Conservation (phyloP, 2,113 vertebrate species). For the Proteles cristata region DNA sequence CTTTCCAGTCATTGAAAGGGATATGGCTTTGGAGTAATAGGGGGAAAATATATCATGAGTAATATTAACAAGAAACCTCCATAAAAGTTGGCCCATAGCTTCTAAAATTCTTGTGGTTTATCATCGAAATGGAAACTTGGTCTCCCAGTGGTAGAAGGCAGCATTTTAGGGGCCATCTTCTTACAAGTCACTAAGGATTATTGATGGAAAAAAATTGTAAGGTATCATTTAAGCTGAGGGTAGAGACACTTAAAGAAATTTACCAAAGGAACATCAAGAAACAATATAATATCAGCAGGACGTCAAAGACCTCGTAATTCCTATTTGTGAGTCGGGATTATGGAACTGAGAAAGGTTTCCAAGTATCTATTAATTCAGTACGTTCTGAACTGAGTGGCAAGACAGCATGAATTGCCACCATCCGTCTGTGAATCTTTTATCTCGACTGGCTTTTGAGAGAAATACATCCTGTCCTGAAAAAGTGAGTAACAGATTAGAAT, state of each 20-base stretch:
- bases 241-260: constrained; percentile 73
- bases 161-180: constrained; percentile 52
- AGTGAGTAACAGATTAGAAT: constrained; percentile 30
- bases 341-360: constrained; percentile 76
- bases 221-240: constrained; percentile 54
- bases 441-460: constrained; percentile 39
- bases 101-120: constrained; percentile 73
- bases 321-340: constrained; percentile 74
- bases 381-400: constrained; percentile 61
- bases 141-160: not conserved
- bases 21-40: constrained; percentile 78
- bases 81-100: constrained; percentile 59
- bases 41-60: constrained; percentile 81
- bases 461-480: constrained; percentile 40
- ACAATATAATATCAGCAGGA: constrained; percentile 72
- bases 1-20: constrained; percentile 76
- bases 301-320: constrained; percentile 75
- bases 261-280: constrained; percentile 76
- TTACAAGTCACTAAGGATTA: constrained; percentile 47
- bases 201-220: constrained; percentile 72
- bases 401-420: not conserved
- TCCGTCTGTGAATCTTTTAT: not conserved
- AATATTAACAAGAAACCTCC: constrained; percentile 71
- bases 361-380: constrained; percentile 66
- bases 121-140: constrained; percentile 74